phyloP scores from a whole-genome alignment of 2,113 vertebrate species.

The Lamprologus callipterus region DNA sequence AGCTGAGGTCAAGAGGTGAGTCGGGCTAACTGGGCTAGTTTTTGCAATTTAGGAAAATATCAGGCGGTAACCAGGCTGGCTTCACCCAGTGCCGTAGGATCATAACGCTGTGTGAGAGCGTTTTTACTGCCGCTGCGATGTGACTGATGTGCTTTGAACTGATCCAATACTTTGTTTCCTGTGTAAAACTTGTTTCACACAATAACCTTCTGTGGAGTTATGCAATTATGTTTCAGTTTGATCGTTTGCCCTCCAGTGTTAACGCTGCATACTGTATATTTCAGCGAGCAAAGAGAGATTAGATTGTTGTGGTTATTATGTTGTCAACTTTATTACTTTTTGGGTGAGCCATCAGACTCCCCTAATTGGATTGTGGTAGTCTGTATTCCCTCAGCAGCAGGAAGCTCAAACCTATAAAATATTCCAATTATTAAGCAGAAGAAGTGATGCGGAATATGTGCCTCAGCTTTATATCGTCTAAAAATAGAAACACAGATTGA shows the following conservation, averaged over 20 bases:
- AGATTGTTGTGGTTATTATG: constrained; percentile 50
- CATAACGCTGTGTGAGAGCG: not conserved
- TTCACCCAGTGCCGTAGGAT: not conserved
- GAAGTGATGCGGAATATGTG: not conserved
- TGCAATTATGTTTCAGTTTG: constrained; percentile 6
- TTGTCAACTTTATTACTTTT: constrained; percentile 57
- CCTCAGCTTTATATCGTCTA: constrained; percentile 4
- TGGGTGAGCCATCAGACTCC: not conserved
- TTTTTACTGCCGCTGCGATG: not conserved
- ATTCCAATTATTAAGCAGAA: constrained; percentile 33
- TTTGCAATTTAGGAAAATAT: not conserved
- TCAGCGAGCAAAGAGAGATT: constrained; percentile 15
- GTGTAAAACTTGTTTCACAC: not conserved
- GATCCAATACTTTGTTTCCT: not conserved
- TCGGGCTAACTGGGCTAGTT: not conserved
- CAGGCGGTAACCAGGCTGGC: not conserved
- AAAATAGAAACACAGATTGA: constrained; percentile 46
- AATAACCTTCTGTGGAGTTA: not conserved
- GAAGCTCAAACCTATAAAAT: constrained; percentile 23
- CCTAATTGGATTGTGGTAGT: constrained; percentile 42
- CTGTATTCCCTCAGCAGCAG: constrained; percentile 5
- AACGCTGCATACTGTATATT: not conserved
- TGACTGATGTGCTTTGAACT: not conserved
- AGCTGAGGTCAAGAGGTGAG: not conserved
- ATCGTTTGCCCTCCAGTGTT: constrained; percentile 1